These are phyloP conservation scores for Danio kyathit DNA, from an alignment of 2,797 vertebrate species.

Conservation along the genomic window DNA sequence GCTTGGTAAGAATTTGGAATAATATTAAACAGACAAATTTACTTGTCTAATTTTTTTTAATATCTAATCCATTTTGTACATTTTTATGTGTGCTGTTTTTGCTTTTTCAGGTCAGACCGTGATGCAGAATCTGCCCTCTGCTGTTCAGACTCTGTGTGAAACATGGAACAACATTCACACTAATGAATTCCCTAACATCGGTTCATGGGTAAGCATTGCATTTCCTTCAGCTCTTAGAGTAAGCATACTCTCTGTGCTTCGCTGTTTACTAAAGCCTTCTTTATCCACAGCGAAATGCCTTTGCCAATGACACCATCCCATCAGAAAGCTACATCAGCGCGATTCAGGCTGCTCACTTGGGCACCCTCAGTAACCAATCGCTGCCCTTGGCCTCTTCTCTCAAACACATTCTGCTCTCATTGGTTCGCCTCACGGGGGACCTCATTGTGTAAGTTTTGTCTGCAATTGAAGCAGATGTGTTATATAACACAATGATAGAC, in stretches of 20 bases:
- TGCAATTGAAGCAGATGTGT: background rate
- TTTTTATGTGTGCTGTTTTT: background rate
- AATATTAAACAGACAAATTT: background rate
- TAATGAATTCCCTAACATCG: conserved; percentile 97
- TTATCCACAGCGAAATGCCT: conserved; percentile 89
- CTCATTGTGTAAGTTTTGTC: conserved; percentile 92
- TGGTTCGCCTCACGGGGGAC: conserved; percentile 94
- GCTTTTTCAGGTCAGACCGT: conserved; percentile 83
- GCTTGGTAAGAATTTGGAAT: conserved; percentile 81
- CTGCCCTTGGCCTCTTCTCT: conserved; percentile 93
- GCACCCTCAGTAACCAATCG: conserved; percentile 93
- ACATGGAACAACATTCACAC: conserved; percentile 96
- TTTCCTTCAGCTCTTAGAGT: background rate
- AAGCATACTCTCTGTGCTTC: background rate
- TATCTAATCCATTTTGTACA: background rate
- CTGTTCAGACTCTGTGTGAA: conserved; percentile 92
- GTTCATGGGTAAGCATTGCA: conserved; percentile 89
- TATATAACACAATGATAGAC: background rate
- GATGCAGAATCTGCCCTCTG: conserved; percentile 93
- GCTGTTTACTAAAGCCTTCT: background rate
- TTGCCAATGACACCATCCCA: conserved; percentile 97
- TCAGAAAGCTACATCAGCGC: conserved; percentile 98
- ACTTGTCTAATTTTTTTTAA: background rate
- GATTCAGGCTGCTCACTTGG: conserved; percentile 95
- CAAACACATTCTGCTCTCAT: conserved; percentile 94